Evolutionary conservation across 2,888 invertebrate genomes (phyloP), one percentile per base, ranked within the genome.

Genomic region (Cheilosia scutellata): DNA sequence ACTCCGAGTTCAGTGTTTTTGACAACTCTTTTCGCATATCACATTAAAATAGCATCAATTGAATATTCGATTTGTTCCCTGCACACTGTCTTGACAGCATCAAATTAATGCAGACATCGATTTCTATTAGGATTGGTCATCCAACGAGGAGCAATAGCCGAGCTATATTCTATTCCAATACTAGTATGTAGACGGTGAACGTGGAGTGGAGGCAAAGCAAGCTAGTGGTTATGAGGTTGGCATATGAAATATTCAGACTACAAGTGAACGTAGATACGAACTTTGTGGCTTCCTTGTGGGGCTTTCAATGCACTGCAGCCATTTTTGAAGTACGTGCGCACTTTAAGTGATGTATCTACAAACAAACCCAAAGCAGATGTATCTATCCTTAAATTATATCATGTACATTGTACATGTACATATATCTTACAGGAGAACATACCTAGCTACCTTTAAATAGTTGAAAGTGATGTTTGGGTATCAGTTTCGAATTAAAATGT

Each of bases 31-130:
- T 42, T 42, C 27, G 27, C 27, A 60, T 29, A 29, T 40, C 29
- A 13, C 42, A 60, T 42, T 27, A 27, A 4, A 25, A 44, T 27
- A 27, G n/a, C 29, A 27, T 9, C 42, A 44, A 60, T 44, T 42
- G 16, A 42, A 60, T 16, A 60, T 60, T 37, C 29, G 60, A 60
- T 60, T 42, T 60, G 27, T 42, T 25, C 29, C 42, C 42, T 27
- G n/a, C 25, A 60, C 27, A 29, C 11, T 42, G 27, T n/a, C 60
- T 29, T 60, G 27, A 42, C 60, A 60, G 60, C 27, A 27, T 4
- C 25, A 42, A 60, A 60, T 42, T 42, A 60, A 60, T 60, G 42
- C 60, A 60, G 42, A 60, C 60, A 60, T 60, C 60, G 42, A 60
- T 42, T 60, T 60, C 60, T 42, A 27, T 58, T 58, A 13, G 13